Evolutionary conservation across 2,113 vertebrate species (phyloP).

Genomic region (Notarius quadriscutis): DNA sequence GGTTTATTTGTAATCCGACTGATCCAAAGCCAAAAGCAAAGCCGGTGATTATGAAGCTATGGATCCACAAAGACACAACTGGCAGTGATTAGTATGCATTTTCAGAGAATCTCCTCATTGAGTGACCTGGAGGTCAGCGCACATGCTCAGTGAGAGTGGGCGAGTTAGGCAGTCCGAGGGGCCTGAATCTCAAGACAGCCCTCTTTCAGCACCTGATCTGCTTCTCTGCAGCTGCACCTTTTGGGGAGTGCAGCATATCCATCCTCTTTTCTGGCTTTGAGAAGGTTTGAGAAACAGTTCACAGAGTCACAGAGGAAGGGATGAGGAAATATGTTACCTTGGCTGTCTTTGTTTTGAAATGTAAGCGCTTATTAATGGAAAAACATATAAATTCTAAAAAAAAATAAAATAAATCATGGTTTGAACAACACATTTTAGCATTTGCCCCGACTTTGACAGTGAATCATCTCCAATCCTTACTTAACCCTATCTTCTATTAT

Average conservation of each 20-base stretch:
- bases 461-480: background rate
- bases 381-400: background rate
- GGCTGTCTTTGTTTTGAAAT: constrained; percentile 18
- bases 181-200: constrained; percentile 57
- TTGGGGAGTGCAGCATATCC: constrained; percentile 66
- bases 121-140: constrained; percentile 51
- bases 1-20: constrained; percentile 57
- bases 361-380: background rate
- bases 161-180: constrained; percentile 46
- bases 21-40: constrained; percentile 69
- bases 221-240: constrained; percentile 70
- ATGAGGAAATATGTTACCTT: constrained; percentile 23
- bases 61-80: constrained; percentile 64
- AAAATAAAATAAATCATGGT: background rate
- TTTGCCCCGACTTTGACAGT: background rate
- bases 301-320: constrained; percentile 55
- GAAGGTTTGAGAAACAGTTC: constrained; percentile 56
- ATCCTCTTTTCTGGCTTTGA: constrained; percentile 47
- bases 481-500: background rate
- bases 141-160: constrained; percentile 59
- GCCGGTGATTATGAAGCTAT: constrained; percentile 64
- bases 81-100: constrained; percentile 68
- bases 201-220: constrained; percentile 77
- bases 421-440: background rate
- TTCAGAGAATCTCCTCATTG: constrained; percentile 45